Conservation (phyloP, 2,888 invertebrate species). For the Cantharis rustica region DNA sequence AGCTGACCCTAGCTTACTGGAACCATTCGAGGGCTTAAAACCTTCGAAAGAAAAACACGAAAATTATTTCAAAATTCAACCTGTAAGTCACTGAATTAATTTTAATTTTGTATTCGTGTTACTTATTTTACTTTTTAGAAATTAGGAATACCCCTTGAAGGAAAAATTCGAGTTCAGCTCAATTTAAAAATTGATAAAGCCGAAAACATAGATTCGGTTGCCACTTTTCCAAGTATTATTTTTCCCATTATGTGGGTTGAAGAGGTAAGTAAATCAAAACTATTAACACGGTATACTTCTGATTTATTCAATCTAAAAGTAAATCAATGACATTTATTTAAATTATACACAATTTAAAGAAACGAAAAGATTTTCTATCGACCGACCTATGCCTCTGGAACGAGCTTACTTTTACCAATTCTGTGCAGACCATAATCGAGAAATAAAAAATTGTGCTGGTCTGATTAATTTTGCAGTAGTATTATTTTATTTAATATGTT, state of each 20-base stretch:
- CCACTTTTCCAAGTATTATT: constrained; percentile 77
- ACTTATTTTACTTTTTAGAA: constrained; percentile 62
- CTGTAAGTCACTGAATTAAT: constrained; percentile 63
- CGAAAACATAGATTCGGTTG: constrained; percentile 70
- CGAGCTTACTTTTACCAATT: background rate
- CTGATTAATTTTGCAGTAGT: background rate
- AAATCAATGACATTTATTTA: background rate
- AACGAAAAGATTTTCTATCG: background rate
- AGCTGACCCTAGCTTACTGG: constrained; percentile 70
- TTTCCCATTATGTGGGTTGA: constrained; percentile 91
- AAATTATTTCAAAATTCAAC: constrained; percentile 84
- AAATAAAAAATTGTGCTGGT: background rate
- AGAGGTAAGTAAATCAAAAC: constrained; percentile 64
- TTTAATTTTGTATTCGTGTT: background rate
- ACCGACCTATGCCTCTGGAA: background rate
- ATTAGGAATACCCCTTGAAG: constrained; percentile 83
- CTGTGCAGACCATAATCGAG: background rate
- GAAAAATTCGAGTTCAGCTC: constrained; percentile 78
- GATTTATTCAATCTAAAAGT: background rate
- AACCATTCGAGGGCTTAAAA: constrained; percentile 72
- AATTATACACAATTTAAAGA: background rate
- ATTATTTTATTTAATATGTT: background rate
- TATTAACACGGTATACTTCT: too few species aligned
- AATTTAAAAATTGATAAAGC: constrained; percentile 81
- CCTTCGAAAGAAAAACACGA: constrained; percentile 73